phyloP scores from a whole-genome alignment of 2,113 vertebrate species.

The Ardeotis arabs region DNA sequence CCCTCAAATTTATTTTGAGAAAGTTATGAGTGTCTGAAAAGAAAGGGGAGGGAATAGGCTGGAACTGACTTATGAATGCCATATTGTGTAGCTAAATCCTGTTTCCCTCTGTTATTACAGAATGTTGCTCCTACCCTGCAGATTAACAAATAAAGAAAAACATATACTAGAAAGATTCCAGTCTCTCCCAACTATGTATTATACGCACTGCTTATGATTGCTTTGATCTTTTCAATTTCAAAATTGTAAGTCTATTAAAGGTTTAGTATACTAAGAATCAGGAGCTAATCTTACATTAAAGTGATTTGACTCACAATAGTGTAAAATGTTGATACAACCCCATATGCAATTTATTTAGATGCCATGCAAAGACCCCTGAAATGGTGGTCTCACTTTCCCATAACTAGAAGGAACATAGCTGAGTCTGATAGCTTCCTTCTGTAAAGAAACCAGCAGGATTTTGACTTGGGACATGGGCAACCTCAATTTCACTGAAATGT shows the following conservation, averaged over 20 bases:
- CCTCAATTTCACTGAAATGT: background rate
- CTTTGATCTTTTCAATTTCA: constrained; percentile 69
- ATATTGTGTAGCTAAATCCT: constrained; percentile 34
- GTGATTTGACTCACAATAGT: constrained; percentile 49
- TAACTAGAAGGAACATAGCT: background rate
- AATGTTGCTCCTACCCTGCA: constrained; percentile 36
- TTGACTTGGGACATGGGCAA: background rate
- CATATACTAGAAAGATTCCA: constrained; percentile 30
- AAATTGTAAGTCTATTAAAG: constrained; percentile 68
- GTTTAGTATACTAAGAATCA: constrained; percentile 61
- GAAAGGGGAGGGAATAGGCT: constrained; percentile 43
- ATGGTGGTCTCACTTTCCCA: background rate
- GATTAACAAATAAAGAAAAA: constrained; percentile 62
- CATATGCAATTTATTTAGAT: constrained; percentile 31
- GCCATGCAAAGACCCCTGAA: background rate
- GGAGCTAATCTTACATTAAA: constrained; percentile 61
- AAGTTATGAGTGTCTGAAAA: constrained; percentile 40
- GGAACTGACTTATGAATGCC: constrained; percentile 21
- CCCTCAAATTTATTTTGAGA: constrained; percentile 28
- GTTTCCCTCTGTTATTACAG: constrained; percentile 32
- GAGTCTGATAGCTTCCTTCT: background rate
- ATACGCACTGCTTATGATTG: constrained; percentile 32
- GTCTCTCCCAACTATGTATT: constrained; percentile 44
- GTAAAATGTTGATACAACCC: constrained; percentile 35
- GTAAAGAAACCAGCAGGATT: background rate